These are phyloP conservation scores for Phrixothrix hirtus DNA, from an alignment of 2,888 invertebrate genomes.

Conservation along the genomic window DNA sequence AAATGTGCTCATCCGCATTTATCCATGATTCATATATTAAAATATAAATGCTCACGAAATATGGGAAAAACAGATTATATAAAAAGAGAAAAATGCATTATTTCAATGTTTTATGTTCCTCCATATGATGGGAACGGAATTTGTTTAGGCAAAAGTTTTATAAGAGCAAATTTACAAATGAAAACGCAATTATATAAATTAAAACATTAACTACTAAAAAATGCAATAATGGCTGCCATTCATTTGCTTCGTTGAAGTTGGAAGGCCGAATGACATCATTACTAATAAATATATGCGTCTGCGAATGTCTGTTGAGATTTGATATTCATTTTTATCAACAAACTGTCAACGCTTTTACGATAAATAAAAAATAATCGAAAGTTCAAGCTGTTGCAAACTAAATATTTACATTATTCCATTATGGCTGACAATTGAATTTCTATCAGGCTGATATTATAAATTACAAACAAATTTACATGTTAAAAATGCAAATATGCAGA, in stretches of 20 bases:
- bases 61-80: no score
- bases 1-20: no score
- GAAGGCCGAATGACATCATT: constrained; percentile 33
- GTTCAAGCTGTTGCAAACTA: neutral
- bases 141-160: no score
- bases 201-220: constrained; percentile 8
- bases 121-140: no score
- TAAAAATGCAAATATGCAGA: neutral
- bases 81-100: no score
- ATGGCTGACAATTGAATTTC: neutral
- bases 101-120: no score
- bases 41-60: no score
- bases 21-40: no score
- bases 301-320: constrained; percentile 6
- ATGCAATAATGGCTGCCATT: constrained; percentile 1
- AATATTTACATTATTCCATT: neutral
- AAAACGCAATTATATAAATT: constrained; percentile 9
- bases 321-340: constrained; percentile 1
- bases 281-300: constrained; percentile 18
- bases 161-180: no score
- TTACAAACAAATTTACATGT: neutral
- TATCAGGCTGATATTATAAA: no score
- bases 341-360: neutral
- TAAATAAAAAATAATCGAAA: neutral
- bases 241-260: constrained; percentile 6